Base-by-base conservation (phyloP, 1,140 invertebrate species). In the Hyphantria cunea region DNA sequence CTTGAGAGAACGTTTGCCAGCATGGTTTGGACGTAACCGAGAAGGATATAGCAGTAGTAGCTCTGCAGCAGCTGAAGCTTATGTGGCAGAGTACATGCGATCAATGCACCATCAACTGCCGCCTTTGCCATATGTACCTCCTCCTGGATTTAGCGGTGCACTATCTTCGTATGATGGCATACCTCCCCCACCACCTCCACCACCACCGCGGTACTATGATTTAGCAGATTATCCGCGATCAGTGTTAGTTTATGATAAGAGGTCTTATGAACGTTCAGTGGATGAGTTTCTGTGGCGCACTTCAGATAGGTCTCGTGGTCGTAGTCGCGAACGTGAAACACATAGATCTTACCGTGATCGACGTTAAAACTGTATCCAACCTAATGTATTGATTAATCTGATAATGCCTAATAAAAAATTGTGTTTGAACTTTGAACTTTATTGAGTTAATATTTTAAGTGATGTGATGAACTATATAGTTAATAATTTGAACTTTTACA, bases 241-340 rank as follows among this genome's bases (percentile, higher is more conserved):
- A 47, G 91, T 92, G 51, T 58, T 92, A 79, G 91, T 93, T 14
- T 89, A 95, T 53, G 95, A 96, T 69, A 95, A 96, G 73, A 92
- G 95, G 31, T 95, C 94, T 31, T 97, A 97, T 87, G 96, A 98
- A 80, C 93, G 97, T 47, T 97, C 96, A 60, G 97, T 98, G 31
- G 96, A 97, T 84, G 96, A 97, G 80, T 97, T 98, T 83, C 91
- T 98, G 45, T 96, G 97, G 93, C 94, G 97, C 77, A 98, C 96
- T 55, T 92, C 91, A 61, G 94, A 94, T 63, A 86, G 93, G 47
- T 92, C 91, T 47, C 91, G 91, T 61, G 92, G 91, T 63, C 89
- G 92, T 15, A 92, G 91, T 64, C 85, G 92, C 41, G 90, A 92
- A 34, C 92, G 93, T 56, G 92, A 94, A 50, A 77, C 82, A 45